Percentiles rank a stretch among this genome's conserved stretches.
These are phyloP conservation scores for Haemorhous mexicanus DNA, from an alignment of 2,113 vertebrate species.

Conservation along the genomic window DNA sequence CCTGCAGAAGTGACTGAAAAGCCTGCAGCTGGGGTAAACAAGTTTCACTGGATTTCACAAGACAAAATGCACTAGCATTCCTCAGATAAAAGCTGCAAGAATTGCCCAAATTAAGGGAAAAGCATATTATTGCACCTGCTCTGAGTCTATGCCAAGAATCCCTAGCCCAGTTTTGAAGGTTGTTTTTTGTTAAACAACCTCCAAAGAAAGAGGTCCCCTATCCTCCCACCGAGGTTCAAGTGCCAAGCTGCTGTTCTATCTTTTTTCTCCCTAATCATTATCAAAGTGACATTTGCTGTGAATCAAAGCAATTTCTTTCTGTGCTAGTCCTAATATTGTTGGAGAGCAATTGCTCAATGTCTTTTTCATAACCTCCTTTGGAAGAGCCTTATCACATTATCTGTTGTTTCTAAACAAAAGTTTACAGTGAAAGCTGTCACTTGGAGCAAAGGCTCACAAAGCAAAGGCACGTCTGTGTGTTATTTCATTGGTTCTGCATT, in stretches of 20 bases:
- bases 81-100: neutral
- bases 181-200: neutral
- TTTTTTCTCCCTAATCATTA: neutral
- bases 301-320: neutral
- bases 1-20: neutral
- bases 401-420: conserved; percentile 49
- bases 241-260: neutral
- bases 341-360: conserved; percentile 18
- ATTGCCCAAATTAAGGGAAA: neutral
- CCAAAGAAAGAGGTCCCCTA: neutral
- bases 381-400: conserved; percentile 36
- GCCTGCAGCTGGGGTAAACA: neutral
- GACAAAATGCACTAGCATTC: neutral
- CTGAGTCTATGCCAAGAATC: neutral
- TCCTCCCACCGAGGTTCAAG: neutral
- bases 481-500: neutral
- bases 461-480: neutral
- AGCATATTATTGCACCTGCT: neutral
- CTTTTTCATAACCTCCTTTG: conserved; percentile 44
- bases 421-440: conserved; percentile 32
- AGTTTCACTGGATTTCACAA: neutral
- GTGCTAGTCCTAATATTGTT: neutral
- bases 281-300: neutral
- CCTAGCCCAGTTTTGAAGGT: neutral
- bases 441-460: neutral